These are phyloP conservation scores for Calameuta pallipes DNA, from an alignment of 2,888 invertebrate genomes.

Conservation along the genomic window DNA sequence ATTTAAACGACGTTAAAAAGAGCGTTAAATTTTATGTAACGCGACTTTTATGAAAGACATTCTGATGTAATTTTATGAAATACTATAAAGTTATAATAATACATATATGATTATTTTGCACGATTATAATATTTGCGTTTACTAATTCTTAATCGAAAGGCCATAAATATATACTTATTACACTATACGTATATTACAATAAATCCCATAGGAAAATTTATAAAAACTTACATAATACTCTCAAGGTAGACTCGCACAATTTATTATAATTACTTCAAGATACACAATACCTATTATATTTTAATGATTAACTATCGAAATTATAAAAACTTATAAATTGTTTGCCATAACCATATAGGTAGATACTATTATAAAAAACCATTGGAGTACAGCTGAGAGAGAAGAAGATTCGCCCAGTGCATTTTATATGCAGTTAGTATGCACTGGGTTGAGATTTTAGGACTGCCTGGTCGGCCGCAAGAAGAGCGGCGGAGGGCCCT, in stretches of 20 bases:
- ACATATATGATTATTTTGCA: not conserved
- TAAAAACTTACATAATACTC: no score
- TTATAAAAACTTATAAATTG: not conserved
- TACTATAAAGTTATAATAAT: not conserved
- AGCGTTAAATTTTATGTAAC: not conserved
- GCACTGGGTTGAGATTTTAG: not conserved
- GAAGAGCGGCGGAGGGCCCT: slow-evolving; percentile 36
- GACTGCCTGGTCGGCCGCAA: slow-evolving; percentile 36
- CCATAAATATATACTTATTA: not conserved
- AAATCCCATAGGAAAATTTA: not conserved
- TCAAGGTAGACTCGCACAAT: no score
- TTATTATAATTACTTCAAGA: not conserved
- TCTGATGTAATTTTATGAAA: not conserved
- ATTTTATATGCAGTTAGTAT: slow-evolving; percentile 4
- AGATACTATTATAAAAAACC: slow-evolving; percentile 8
- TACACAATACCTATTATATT: not conserved
- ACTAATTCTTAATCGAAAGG: not conserved
- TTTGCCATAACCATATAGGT: not conserved
- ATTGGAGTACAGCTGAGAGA: slow-evolving; percentile 13
- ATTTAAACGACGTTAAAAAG: not conserved
- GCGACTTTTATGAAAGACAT: not conserved
- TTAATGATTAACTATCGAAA: not conserved
- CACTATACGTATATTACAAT: no score
- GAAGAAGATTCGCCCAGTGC: slow-evolving; percentile 3
- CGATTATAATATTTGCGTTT: not conserved